Evolutionary conservation across 2,797 vertebrate species (phyloP).

Genomic region (Poecilia gillii): DNA sequence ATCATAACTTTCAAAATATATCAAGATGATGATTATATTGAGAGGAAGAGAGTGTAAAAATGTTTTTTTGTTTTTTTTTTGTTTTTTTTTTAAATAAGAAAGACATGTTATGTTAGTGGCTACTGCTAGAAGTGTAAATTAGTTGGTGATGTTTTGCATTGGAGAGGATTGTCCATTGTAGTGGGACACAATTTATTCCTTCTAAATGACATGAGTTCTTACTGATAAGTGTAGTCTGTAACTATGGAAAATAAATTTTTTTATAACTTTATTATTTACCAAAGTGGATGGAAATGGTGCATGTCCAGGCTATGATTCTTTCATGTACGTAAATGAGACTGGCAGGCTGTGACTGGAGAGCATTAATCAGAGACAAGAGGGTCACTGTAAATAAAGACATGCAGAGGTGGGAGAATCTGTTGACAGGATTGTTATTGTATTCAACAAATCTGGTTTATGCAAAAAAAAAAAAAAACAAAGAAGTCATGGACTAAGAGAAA

Average conservation of each 20-base stretch:
- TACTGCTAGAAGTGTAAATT: neutral
- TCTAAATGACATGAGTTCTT: neutral
- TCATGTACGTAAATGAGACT: conserved; percentile 12
- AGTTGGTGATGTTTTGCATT: neutral
- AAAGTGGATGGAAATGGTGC: conserved; percentile 43
- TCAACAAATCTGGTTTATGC: neutral
- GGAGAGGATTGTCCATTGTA: neutral
- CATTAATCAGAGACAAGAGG: no score
- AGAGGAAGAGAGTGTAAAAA: neutral
- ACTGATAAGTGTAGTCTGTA: neutral
- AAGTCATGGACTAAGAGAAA: neutral
- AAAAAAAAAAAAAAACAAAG: neutral
- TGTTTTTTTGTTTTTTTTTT: neutral
- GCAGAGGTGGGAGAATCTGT: neutral
- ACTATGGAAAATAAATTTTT: conserved; percentile 19
- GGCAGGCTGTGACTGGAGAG: neutral
- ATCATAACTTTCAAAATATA: neutral
- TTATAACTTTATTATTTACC: conserved; percentile 45
- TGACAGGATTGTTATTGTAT: neutral
- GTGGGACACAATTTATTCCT: neutral
- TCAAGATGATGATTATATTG: neutral
- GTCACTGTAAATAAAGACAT: no score
- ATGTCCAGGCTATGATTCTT: conserved; percentile 15
- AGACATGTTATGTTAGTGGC: neutral
- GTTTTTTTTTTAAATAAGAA: neutral